Evolutionary conservation across 2,888 invertebrate genomes (phyloP).

Genomic region (Microctonus aethiopoides): DNA sequence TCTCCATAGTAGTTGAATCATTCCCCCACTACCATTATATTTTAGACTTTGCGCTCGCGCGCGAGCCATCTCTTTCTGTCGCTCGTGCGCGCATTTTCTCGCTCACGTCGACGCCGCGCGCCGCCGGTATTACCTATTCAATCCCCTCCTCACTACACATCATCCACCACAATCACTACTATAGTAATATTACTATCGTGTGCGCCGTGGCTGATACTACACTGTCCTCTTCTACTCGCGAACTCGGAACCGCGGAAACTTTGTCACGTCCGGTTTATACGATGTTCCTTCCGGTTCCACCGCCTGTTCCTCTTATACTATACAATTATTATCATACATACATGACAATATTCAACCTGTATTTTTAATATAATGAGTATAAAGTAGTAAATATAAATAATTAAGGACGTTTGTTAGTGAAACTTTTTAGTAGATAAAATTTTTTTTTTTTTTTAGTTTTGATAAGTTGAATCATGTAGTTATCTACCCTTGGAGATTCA

Average conservation of each 20-base stretch:
- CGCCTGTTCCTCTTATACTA: conserved; percentile 5
- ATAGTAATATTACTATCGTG: background rate
- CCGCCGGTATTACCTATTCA: conserved; percentile 22
- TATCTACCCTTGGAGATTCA: too few species aligned
- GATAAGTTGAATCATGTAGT: too few species aligned
- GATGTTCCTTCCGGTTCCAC: conserved; percentile 39
- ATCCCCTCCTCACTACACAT: conserved; percentile 29
- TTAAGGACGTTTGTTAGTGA: background rate
- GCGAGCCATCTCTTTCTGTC: conserved; percentile 22
- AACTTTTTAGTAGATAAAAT: too few species aligned
- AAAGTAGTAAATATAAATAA: background rate
- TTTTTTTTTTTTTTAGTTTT: background rate
- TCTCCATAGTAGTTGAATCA: conserved; percentile 29
- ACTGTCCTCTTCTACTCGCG: conserved; percentile 18
- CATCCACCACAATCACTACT: conserved; percentile 35
- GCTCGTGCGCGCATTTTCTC: conserved; percentile 30
- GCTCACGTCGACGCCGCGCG: conserved; percentile 31
- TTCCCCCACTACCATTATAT: conserved; percentile 24
- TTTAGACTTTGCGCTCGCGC: conserved; percentile 8
- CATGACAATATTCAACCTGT: background rate
- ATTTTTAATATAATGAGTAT: background rate
- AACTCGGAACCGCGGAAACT: conserved; percentile 32
- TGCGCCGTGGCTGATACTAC: conserved; percentile 20
- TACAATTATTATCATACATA: conserved; percentile 39
- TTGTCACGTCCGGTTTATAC: conserved; percentile 35